These are phyloP conservation scores for Sebastes trivittatus DNA, from an alignment of 2,797 vertebrate species.

Conservation along the genomic window DNA sequence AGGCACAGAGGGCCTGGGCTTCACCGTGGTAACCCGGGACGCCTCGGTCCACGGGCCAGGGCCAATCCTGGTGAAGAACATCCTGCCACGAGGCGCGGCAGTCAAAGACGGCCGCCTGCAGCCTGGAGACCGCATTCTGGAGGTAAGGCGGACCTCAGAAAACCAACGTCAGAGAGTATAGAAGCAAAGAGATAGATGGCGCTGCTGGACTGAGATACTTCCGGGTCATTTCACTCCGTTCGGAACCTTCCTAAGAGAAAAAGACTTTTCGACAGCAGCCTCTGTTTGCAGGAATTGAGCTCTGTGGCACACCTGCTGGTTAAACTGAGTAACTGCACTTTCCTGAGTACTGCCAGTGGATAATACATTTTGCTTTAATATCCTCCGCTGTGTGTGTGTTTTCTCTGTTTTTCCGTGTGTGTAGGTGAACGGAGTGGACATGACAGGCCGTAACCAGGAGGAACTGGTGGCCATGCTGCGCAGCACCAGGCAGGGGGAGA, in stretches of 20 bases:
- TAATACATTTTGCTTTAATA: conserved; percentile 20
- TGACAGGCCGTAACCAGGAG: conserved; percentile 90
- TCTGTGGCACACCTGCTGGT: conserved; percentile 12
- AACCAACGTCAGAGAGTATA: neutral
- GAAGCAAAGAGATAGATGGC: too few relatives aligned
- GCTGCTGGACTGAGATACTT: too few relatives aligned
- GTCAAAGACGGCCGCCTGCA: conserved; percentile 93
- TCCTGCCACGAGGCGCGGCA: conserved; percentile 91
- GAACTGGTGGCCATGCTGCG: conserved; percentile 94
- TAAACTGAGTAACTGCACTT: neutral
- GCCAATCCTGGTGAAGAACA: conserved; percentile 96
- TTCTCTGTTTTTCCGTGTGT: neutral
- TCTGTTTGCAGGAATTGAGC: neutral
- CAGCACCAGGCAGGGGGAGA: conserved; percentile 93
- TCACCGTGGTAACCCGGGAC: conserved; percentile 95
- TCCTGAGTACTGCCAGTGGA: neutral
- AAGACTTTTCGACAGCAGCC: too few relatives aligned
- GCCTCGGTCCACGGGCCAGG: conserved; percentile 89
- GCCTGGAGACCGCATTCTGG: conserved; percentile 93
- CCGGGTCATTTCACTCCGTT: too few relatives aligned
- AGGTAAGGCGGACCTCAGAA: conserved; percentile 78
- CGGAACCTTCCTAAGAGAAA: too few relatives aligned
- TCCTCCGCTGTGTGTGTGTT: neutral
- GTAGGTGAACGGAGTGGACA: conserved; percentile 92
- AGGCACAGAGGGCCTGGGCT: conserved; percentile 94